These are phyloP conservation scores for Sthenelais limicola DNA, from an alignment of 2,888 invertebrate genomes.

Conservation along the genomic window DNA sequence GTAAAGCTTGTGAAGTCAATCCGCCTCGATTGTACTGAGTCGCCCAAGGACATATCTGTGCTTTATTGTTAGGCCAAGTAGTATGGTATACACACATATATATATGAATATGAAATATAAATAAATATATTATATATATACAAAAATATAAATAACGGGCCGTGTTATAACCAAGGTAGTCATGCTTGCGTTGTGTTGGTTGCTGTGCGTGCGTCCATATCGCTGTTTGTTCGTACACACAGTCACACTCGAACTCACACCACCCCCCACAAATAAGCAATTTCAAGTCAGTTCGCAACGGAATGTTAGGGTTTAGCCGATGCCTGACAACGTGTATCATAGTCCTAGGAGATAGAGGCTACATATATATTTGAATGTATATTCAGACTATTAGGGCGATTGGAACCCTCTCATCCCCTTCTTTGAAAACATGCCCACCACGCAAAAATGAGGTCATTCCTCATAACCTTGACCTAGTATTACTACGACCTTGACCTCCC, in stretches of 20 bases:
- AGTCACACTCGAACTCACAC: slow-evolving; percentile 22
- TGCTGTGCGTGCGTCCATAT: slow-evolving; percentile 29
- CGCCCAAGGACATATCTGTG: slow-evolving; percentile 39
- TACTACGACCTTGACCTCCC: slow-evolving; percentile 24
- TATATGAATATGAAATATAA: too few species aligned
- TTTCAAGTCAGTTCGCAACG: slow-evolving; percentile 28
- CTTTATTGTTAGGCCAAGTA: slow-evolving; percentile 29
- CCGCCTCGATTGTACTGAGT: slow-evolving; percentile 33
- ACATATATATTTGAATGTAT: neutral
- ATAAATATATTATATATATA: slow-evolving; percentile 16
- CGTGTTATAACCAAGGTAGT: slow-evolving; percentile 25
- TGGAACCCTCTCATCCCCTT: neutral
- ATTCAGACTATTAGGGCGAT: slow-evolving; percentile 1
- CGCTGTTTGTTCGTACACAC: slow-evolving; percentile 29
- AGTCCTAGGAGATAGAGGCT: neutral
- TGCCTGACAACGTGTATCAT: neutral
- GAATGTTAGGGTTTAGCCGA: slow-evolving; percentile 2
- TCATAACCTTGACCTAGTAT: slow-evolving; percentile 33
- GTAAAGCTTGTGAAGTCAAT: slow-evolving; percentile 38
- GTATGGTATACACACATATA: too few species aligned
- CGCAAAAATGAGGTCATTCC: neutral
- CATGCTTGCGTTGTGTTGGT: slow-evolving; percentile 23
- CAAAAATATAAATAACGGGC: slow-evolving; percentile 12
- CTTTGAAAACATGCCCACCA: neutral
- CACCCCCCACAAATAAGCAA: neutral